Conservation (phyloP, 2,113 vertebrate species). For the Aldabrachelys gigantea region DNA sequence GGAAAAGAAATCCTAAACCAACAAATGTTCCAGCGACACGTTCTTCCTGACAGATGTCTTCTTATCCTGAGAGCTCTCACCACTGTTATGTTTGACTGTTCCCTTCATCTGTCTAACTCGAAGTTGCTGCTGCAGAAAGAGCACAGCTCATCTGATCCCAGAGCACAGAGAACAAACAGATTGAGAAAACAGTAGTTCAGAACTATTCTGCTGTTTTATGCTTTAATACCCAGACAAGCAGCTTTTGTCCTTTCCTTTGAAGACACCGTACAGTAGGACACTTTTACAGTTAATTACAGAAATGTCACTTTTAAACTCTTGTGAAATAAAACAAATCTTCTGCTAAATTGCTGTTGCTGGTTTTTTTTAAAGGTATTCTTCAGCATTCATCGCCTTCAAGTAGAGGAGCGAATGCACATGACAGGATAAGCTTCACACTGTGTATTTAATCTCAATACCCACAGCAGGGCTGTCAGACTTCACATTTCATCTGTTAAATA, state of each 20-base stretch:
- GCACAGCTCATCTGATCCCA: not conserved
- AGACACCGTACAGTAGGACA: not conserved
- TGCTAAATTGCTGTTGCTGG: not conserved
- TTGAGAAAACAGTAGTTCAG: not conserved
- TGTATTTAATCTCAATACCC: conserved; percentile 11
- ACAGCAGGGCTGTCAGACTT: not conserved
- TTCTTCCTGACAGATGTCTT: conserved; percentile 3
- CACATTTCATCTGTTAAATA: not conserved
- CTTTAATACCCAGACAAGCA: conserved; percentile 5
- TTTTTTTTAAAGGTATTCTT: not conserved
- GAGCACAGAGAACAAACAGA: not conserved
- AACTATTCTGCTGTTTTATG: not conserved
- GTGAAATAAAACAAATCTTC: conserved; percentile 8
- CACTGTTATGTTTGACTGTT: not conserved
- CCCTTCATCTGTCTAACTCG: conserved; percentile 32
- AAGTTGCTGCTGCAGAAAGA: conserved; percentile 2
- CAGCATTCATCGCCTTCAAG: not conserved
- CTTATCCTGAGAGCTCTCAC: not conserved
- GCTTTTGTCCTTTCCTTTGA: conserved; percentile 31
- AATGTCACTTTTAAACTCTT: conserved; percentile 29
- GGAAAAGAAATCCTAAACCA: not conserved
- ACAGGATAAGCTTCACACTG: not conserved
- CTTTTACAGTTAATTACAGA: conserved; percentile 42
- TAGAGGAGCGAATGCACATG: not conserved
- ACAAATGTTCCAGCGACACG: not conserved